Evolutionary conservation across 2,113 vertebrate genomes (phyloP).

Genomic region (Albula glossodonta): DNA sequence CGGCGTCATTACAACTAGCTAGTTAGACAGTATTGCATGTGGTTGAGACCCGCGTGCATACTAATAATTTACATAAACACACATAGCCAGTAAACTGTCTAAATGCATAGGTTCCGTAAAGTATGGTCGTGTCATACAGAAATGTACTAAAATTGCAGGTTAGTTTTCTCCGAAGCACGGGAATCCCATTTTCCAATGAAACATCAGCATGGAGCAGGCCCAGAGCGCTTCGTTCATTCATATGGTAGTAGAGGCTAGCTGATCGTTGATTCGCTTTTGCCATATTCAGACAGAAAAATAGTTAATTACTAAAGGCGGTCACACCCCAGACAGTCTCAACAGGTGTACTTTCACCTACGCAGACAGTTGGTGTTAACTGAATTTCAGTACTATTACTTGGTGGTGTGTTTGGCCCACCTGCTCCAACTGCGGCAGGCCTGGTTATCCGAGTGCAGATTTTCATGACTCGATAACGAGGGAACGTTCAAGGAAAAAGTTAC

Average conservation of each 20-base stretch:
- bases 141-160: neutral
- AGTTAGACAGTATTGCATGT: slow-evolving; percentile 48
- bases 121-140: neutral
- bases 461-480: neutral
- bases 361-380: slow-evolving; percentile 6
- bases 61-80: neutral
- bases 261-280: neutral
- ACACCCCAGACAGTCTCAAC: neutral
- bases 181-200: slow-evolving; percentile 51
- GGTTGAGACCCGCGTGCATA: neutral
- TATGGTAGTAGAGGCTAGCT: slow-evolving; percentile 23
- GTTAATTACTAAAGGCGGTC: neutral
- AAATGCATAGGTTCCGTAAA: neutral
- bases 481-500: neutral
- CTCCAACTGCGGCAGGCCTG: slow-evolving; percentile 60
- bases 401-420: slow-evolving; percentile 65
- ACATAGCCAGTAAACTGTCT: neutral
- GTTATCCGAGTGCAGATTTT: slow-evolving; percentile 39
- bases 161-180: neutral
- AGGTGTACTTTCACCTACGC: slow-evolving; percentile 33
- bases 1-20: neutral
- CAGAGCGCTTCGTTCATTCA: slow-evolving; percentile 52
- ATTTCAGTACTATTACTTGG: slow-evolving; percentile 59
- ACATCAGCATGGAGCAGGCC: slow-evolving; percentile 67
- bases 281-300: neutral